These are phyloP conservation scores for Pterophyllum scalare DNA, from an alignment of 2,113 vertebrate species.

Conservation along the genomic window DNA sequence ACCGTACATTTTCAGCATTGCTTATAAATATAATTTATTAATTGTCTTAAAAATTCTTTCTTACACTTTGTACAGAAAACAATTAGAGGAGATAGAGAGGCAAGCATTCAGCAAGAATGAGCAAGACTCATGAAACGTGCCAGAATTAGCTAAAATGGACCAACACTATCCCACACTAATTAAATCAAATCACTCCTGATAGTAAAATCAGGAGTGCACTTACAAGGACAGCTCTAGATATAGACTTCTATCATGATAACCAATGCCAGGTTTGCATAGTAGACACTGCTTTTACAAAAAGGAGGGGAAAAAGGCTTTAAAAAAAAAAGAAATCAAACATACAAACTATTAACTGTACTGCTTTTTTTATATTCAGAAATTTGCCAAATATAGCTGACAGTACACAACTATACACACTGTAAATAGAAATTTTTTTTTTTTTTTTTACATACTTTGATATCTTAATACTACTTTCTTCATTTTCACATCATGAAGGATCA, in stretches of 20 bases:
- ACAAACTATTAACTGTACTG: slow-evolving; percentile 78
- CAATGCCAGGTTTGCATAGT: slow-evolving; percentile 94
- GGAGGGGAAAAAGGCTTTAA: background rate
- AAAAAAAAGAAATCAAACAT: slow-evolving; percentile 66
- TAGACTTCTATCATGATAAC: slow-evolving; percentile 83
- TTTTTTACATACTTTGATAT: slow-evolving; percentile 70
- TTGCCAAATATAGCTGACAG: slow-evolving; percentile 76
- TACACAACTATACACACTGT: slow-evolving; percentile 76
- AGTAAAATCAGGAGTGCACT: slow-evolving; percentile 76
- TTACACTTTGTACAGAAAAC: slow-evolving; percentile 97
- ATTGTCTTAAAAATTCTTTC: slow-evolving; percentile 97
- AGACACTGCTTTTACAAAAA: slow-evolving; percentile 87
- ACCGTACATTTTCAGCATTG: slow-evolving; percentile 77
- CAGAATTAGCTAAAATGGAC: slow-evolving; percentile 81
- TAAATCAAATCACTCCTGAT: slow-evolving; percentile 77
- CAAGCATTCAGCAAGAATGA: slow-evolving; percentile 88
- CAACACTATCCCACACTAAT: slow-evolving; percentile 80
- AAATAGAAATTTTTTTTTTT: slow-evolving; percentile 28
- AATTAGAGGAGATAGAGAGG: slow-evolving; percentile 83
- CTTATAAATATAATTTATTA: slow-evolving; percentile 99
- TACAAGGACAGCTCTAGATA: slow-evolving; percentile 84
- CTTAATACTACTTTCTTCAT: slow-evolving; percentile 61
- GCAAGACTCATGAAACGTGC: slow-evolving; percentile 84
- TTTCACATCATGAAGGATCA: slow-evolving; percentile 51
- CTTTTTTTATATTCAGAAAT: slow-evolving; percentile 68